A percentile compares a stretch with the other conserved stretches of the same genome.
phyloP scores from a whole-genome alignment of 2,888 invertebrate genomes.

The Papilio protenor region DNA sequence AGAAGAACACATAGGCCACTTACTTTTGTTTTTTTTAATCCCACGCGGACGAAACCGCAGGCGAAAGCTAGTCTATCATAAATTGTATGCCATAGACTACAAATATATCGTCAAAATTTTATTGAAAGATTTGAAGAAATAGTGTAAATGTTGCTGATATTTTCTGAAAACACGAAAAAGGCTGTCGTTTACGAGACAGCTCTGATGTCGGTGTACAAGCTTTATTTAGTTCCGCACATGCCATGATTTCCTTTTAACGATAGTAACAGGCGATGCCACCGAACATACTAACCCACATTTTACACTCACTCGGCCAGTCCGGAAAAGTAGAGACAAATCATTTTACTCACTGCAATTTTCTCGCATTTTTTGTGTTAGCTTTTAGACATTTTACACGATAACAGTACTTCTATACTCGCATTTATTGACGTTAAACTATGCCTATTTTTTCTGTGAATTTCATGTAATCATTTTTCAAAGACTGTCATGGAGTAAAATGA shows the following conservation, averaged over 20 bases:
- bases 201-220: conserved; percentile 1
- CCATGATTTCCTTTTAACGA: conserved; percentile 16
- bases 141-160: conserved; percentile 2
- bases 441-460: not conserved
- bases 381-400: not conserved
- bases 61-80: too few species aligned
- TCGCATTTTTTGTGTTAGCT: not conserved
- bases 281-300: conserved; percentile 21
- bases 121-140: not conserved
- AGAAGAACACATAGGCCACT: too few species aligned
- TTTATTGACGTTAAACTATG: not conserved
- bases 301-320: not conserved
- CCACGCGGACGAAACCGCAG: too few species aligned
- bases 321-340: not conserved
- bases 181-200: conserved; percentile 19
- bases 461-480: not conserved
- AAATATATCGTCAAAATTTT: not conserved
- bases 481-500: not conserved
- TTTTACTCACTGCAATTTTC: not conserved
- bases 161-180: conserved; percentile 19
- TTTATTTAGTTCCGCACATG: conserved; percentile 21
- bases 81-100: not conserved
- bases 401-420: not conserved
- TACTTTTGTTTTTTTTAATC: too few species aligned
- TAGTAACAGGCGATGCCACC: conserved; percentile 11